Percentiles rank a stretch among this genome's conserved stretches.
Conservation (phyloP, 2,113 vertebrate genomes). For the Corythoichthys intestinalis region DNA sequence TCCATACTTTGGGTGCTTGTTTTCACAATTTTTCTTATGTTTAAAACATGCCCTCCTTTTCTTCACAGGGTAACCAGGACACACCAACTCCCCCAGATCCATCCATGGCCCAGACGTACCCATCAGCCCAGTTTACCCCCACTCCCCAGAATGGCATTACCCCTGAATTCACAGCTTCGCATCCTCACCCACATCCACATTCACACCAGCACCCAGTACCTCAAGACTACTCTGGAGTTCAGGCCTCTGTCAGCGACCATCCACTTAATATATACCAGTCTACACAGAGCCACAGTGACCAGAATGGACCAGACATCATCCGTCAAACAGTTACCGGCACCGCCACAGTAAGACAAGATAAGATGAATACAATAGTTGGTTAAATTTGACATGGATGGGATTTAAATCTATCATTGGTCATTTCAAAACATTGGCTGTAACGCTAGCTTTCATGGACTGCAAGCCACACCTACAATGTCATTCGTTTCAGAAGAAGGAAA, state of each 20-base stretch:
- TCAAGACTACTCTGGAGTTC: conserved; percentile 84
- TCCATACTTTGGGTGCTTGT: background rate
- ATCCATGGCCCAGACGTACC: conserved; percentile 93
- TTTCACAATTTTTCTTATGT: background rate
- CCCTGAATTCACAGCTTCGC: conserved; percentile 86
- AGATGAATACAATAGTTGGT: background rate
- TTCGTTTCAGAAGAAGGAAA: background rate
- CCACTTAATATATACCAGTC: conserved; percentile 90
- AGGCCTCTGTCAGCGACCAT: conserved; percentile 85
- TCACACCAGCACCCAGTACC: conserved; percentile 65
- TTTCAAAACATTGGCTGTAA: background rate
- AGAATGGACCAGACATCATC: conserved; percentile 78
- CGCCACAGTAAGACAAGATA: conserved; percentile 85
- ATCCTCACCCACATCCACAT: conserved; percentile 82
- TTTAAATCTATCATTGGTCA: background rate
- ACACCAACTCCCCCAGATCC: conserved; percentile 86
- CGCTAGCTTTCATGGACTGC: background rate
- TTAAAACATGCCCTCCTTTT: conserved; percentile 17
- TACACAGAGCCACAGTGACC: conserved; percentile 87
- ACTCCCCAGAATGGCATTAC: conserved; percentile 89
- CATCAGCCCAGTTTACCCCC: conserved; percentile 87
- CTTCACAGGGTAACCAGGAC: conserved; percentile 91
- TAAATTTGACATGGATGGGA: background rate
- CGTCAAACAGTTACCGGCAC: conserved; percentile 90
- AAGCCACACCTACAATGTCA: background rate